Evolutionary conservation across 2,888 invertebrate species (phyloP), one percentile per base, ranked within the genome.

Genomic region (Pristionchus fissidentatus): DNA sequence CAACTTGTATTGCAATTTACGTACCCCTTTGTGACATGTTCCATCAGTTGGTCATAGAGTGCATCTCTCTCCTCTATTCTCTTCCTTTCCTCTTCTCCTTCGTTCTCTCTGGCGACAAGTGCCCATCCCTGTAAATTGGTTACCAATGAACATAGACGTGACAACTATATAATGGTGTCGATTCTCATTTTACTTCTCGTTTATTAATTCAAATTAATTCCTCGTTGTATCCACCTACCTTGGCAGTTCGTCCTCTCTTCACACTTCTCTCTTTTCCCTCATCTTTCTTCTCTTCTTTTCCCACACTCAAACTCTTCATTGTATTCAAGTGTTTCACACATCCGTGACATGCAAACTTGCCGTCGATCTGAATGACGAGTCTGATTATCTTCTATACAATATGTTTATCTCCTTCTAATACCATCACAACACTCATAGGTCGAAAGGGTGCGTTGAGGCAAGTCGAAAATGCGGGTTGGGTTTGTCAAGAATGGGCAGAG

Each of bases 51-150:
- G 49, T 81, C 81, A 38, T 66, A 81, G 0, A 81, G 15, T 35
- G 29, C 81, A 49, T 81, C 49, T 66, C 81, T 60, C 46, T 81
- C 81, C 0, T 81, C 66, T 7, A 81, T 81, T 43, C 52, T 62
- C n/a, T n/a, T 66, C 46, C 32, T 66, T 22, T 55, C 66, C 13
- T 62, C 46, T 8, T 62, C 81, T 2, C n/a, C n/a, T 15, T 77
- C 35, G 7, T 26, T 77, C 32, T 77, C 77, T 49, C 41, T 29
- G 0, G 29, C 77, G 0, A 32, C 19, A 22, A 46, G 35, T 22
- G 32, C 52, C 77, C 77, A 77, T 77, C 52, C 70, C 70, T 70
- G 1, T 15, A 60, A 29, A 60, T 3, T 13, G 29, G 5, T 66
- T 38, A 38, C 38, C 66, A 35, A 15, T 35, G 13, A 1, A 8